Base-by-base conservation (phyloP, 2,797 vertebrate genomes). In the Psittacula derbiana region DNA sequence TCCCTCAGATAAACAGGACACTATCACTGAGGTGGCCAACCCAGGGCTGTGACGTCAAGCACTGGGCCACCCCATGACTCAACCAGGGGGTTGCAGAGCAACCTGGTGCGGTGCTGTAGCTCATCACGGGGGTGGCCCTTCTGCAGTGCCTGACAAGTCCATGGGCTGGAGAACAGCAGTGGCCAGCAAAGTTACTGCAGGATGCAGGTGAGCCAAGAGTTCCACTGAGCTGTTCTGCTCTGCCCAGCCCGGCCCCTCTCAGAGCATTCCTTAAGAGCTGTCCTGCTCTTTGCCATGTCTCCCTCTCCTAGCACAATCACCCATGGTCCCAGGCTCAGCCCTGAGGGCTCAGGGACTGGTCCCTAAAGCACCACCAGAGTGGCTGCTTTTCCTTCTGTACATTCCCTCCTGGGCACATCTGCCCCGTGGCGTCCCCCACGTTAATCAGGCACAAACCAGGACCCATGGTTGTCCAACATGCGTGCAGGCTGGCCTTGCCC, bases 401-500 rank as follows among this genome's bases (percentile, higher is more conserved):
- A 33, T 93, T 93, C 79, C 85, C 10, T 80, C 41, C 69, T 49
- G 75, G 61, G 55, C 36, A 27, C 8, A 15, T 21, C 27, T 69
- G 50, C 20, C 66, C 43, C 0, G 1, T 38, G 69, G 27, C 6
- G 23, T 86, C 30, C 74, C 64, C 28, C 49, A 44, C 4, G 0
- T 43, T 58, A 41, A 82, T 36, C 4, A 6, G 60, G 70, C 36
- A 50, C 6, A 24, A 11, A 4, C 13, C 23, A 47, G 70, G 50
- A 86, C 23, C 31, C 11, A 12, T 38, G 53, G 44, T 27, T 90
- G 31, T 41, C 10, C 73, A 19, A 6, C 0, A 0, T 1, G 18
- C 24, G 16, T 0, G 16, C 16, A 10, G 93, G 95, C 95, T 94
- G 93, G 91, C 75, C 84, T 93, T 84, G 92, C 41, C 41, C 14